Evolutionary conservation across 1,140 invertebrate species (phyloP), one percentile per base, ranked within the genome.

Genomic region (Brachionus rubens): DNA sequence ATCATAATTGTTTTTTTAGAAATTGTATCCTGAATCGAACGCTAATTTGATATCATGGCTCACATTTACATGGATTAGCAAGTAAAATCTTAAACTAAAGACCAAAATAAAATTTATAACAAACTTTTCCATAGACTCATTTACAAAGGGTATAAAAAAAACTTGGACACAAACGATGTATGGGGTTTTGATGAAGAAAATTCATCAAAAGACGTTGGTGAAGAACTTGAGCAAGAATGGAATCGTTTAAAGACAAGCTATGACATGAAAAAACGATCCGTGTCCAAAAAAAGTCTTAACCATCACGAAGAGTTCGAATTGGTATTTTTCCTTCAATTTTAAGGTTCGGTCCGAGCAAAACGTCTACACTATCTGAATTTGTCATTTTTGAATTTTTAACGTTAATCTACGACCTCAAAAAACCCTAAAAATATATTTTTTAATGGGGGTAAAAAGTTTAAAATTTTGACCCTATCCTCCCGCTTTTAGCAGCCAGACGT

Each of bases 141-240:
- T 24, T 65, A 65, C 14, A 41, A 24, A 26, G 59, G 59, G 1
- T 65, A 65, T 26, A 65, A 65, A 65, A 41, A 46, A 41, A 43
- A n/a, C 1, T n/a, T 65, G 3, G 21, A 19, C n/a, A 2, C 21
- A 65, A 65, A 43, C 24, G 36, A 65, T 65, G 59, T 65, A 1
- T 65, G 59, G 59, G 40, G 43, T 24, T 12, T 65, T 14, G 59
- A 65, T 43, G n/a, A 65, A 12, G 59, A 65, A 24, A 65, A 65
- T 36, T 3, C 10, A 14, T 24, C 7, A 1, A n/a, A 65, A 43
- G 19, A 9, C 5, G 41, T 65, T 21, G 59, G 59, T 2, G 16
- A 65, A 26, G 21, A 65, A 4, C 21, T 65, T 12, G 59, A 65
- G 43, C n/a, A 10, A 14, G 59, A 43, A 65, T 65, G 59, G 59